Evolutionary conservation across 2,113 vertebrate species (phyloP), one percentile per base, ranked within the genome.

Genomic region (Cyprinus carpio): DNA sequence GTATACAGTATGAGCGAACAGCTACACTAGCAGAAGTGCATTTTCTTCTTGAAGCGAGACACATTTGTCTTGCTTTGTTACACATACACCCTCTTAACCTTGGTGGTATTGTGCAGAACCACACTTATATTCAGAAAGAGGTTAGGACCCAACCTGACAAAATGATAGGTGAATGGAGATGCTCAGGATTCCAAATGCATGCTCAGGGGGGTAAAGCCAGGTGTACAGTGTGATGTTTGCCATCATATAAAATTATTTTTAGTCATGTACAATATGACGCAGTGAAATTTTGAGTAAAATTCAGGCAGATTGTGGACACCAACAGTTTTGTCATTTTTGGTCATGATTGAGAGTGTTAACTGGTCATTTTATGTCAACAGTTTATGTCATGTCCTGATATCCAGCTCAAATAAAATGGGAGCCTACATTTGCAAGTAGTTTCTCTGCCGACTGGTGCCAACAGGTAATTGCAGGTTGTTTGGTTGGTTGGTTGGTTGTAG

Each of bases 1-100:
- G 51, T 54, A 54, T 54, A n/a, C n/a, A n/a, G n/a, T n/a, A 51
- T 51, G 49, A 51, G 51, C 16, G 0, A 54, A 54, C 16, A 54
- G 20, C 11, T 18, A 20, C 15, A 54, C 51, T 54, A 54, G 49
- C 49, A 51, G 4, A n/a, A 43, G 71, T 5, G 2, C 71, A 74
- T 5, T 43, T 72, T 72, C 37, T 72, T 72, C 37, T 37, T 72
- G 1, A 40, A 72, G 34, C 2, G 37, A 74, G 23, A 25, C 20
- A 72, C n/a, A 37, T 43, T 72, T 43, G 34, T 11, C 69, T 43
- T 72, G 34, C 37, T 72, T 72, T 72, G 37, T 72, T 43, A 72
- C 34, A 72, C 11, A n/a, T 40, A 10, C 37, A 72, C 37, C 20
- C 23, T 25, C 71, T 74, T 43, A 72, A 72, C 20, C 71, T 13